phyloP scores from a whole-genome alignment of 2,113 vertebrate species.

The Nannospalax galili region DNA sequence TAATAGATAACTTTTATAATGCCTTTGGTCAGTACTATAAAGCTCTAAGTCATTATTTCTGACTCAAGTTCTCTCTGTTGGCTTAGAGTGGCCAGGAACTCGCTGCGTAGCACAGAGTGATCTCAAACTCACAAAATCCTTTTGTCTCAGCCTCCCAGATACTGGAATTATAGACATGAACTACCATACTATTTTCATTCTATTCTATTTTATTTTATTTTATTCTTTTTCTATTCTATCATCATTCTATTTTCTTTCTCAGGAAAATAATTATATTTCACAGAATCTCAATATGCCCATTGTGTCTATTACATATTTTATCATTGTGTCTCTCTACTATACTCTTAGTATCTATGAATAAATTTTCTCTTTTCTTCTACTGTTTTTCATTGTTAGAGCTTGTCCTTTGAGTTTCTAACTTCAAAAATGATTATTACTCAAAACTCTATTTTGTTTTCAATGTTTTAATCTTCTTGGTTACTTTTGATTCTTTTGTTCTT shows the following conservation, averaged over 20 bases:
- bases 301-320: too few relatives aligned
- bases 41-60: background rate
- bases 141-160: background rate
- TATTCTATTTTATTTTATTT: too few relatives aligned
- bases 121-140: background rate
- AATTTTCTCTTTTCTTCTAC: background rate
- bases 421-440: background rate
- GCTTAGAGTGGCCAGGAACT: background rate
- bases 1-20: background rate
- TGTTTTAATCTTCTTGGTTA: background rate
- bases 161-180: too few relatives aligned
- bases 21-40: background rate
- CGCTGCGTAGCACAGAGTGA: background rate
- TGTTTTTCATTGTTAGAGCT: background rate
- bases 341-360: too few relatives aligned
- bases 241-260: background rate
- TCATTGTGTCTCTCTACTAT: too few relatives aligned
- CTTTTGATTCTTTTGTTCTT: background rate
- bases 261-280: background rate
- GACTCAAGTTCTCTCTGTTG: too few relatives aligned
- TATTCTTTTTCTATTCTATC: too few relatives aligned
- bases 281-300: too few relatives aligned
- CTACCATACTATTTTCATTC: background rate
- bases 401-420: background rate
- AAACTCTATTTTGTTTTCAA: background rate